These are phyloP conservation scores for Cossypha caffra DNA, from an alignment of 2,797 vertebrate species.

Conservation along the genomic window DNA sequence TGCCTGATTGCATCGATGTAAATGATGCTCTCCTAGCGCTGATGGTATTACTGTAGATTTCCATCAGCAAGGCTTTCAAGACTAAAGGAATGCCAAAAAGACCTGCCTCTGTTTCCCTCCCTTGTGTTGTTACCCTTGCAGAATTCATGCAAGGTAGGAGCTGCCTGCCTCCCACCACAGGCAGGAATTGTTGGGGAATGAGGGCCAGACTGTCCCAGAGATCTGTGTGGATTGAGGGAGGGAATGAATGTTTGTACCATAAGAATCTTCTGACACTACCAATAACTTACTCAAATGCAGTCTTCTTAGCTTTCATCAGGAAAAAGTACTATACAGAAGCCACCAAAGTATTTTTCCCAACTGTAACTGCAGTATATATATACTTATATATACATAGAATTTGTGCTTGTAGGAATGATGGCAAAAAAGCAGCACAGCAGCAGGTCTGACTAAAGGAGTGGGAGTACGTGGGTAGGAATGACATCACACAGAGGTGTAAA, in stretches of 20 bases:
- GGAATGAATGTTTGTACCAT: neutral
- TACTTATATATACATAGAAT: neutral
- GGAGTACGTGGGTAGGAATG: neutral
- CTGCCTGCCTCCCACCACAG: neutral
- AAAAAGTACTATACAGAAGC: neutral
- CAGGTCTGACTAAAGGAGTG: neutral
- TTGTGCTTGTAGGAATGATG: neutral
- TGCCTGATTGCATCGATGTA: neutral
- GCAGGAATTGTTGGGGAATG: neutral
- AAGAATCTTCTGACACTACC: neutral
- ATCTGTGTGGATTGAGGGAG: neutral
- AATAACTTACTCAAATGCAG: neutral
- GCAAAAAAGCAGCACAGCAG: neutral
- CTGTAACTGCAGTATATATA: neutral
- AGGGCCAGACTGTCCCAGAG: neutral
- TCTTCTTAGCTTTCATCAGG: neutral
- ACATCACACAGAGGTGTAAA: neutral
- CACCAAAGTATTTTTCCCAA: neutral
- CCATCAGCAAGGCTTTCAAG: neutral
- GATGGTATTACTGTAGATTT: neutral
- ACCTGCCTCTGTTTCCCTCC: neutral
- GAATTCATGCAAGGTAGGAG: neutral
- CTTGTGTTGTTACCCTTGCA: neutral
- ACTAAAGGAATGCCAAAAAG: neutral
- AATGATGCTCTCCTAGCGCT: neutral